Evolutionary conservation across 2,113 vertebrate genomes (phyloP).

Genomic region (Anas platyrhynchos): DNA sequence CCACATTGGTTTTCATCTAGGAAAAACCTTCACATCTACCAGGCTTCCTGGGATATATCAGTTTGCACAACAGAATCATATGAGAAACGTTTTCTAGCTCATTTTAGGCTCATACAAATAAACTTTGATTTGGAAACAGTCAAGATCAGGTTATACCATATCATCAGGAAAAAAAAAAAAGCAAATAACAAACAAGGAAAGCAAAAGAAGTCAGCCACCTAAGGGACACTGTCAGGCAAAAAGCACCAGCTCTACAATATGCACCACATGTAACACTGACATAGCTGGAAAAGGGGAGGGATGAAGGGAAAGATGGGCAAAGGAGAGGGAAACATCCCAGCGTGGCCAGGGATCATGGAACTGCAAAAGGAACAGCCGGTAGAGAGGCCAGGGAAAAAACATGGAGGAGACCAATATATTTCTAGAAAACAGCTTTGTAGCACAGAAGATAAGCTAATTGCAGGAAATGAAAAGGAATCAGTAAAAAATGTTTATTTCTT

Average conservation of each 20-base stretch:
- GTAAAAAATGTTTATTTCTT: conserved; percentile 4
- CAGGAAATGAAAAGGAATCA: background rate
- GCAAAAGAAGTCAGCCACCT: background rate
- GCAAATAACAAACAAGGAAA: background rate
- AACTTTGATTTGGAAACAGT: conserved; percentile 14
- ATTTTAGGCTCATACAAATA: conserved; percentile 25
- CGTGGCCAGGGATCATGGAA: background rate
- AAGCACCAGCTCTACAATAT: conserved; percentile 3
- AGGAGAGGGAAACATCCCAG: background rate
- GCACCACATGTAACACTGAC: background rate
- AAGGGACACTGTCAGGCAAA: background rate
- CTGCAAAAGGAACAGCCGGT: background rate
- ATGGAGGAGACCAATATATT: background rate
- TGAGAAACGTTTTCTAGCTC: background rate
- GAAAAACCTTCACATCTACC: background rate
- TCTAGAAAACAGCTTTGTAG: background rate
- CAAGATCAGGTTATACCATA: conserved; percentile 1
- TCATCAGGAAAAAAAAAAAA: background rate
- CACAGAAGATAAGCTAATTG: background rate
- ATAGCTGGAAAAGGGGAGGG: background rate
- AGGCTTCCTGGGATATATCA: background rate
- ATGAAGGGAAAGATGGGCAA: background rate
- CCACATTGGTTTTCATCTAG: background rate
- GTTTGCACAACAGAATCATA: conserved; percentile 7
- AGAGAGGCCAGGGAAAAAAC: background rate